Conservation (phyloP, 2,888 invertebrate genomes). For the Meiosimyza platycephala region DNA sequence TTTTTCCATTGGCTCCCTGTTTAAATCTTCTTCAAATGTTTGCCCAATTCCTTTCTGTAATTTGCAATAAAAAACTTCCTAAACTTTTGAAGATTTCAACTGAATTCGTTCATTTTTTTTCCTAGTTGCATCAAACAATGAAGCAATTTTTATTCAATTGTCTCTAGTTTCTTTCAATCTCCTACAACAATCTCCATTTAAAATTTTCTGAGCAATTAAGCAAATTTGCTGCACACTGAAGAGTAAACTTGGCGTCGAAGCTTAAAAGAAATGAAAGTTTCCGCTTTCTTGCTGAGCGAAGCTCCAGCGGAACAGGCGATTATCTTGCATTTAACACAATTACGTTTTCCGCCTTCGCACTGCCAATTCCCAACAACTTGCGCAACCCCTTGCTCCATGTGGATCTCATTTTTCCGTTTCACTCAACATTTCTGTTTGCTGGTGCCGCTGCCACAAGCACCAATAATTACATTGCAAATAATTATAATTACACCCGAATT, state of each 20-base stretch:
- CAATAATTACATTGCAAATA: constrained; percentile 34
- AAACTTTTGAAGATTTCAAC: not conserved
- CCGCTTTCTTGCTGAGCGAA: not conserved
- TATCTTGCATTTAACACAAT: constrained; percentile 23
- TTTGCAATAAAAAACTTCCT: too few species aligned
- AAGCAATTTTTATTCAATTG: not conserved
- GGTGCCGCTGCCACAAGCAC: not conserved
- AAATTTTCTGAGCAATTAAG: constrained; percentile 17
- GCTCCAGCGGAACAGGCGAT: constrained; percentile 20
- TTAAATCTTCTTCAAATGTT: too few species aligned
- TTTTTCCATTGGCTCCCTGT: too few species aligned
- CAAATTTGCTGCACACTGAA: constrained; percentile 2
- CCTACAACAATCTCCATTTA: not conserved
- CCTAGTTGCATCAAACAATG: not conserved
- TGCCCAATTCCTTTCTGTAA: too few species aligned
- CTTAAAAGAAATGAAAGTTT: not conserved
- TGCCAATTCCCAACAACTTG: too few species aligned
- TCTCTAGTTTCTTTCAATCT: not conserved
- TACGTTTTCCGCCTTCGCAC: not conserved
- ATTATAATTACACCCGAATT: constrained; percentile 30
- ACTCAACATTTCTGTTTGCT: not conserved
- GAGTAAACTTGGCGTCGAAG: not conserved
- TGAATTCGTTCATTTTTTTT: not conserved
- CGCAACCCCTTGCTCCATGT: too few species aligned
- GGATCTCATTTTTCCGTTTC: too few species aligned